Percentiles rank a stretch among this genome's conserved stretches.
Evolutionary conservation across 2,888 invertebrate genomes (phyloP).

Genomic region (Mycalesis mineus): DNA sequence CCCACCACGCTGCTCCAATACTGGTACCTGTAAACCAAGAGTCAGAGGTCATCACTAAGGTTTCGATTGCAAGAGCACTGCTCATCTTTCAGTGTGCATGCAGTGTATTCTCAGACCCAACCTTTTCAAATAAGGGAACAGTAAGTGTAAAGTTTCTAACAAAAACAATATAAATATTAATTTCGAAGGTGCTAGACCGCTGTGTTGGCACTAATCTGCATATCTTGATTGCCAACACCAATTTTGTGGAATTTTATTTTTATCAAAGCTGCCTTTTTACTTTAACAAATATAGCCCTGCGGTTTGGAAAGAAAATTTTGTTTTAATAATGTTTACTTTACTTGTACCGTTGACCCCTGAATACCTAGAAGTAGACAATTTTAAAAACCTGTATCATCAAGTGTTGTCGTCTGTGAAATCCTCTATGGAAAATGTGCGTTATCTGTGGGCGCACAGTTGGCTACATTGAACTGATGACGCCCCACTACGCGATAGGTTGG

Average conservation of each 20-base stretch:
- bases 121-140: background rate
- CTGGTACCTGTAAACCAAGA: too few relatives aligned
- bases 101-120: too few relatives aligned
- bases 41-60: too few relatives aligned
- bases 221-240: conserved; percentile 32
- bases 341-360: background rate
- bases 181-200: background rate
- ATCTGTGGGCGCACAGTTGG: too few relatives aligned
- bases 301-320: conserved; percentile 1
- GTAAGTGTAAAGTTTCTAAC: background rate
- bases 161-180: background rate
- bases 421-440: too few relatives aligned
- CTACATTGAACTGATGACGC: too few relatives aligned
- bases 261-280: conserved; percentile 32
- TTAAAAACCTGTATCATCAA: background rate
- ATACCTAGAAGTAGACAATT: background rate
- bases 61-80: too few relatives aligned
- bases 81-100: too few relatives aligned
- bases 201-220: conserved; percentile 11
- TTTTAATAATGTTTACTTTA: background rate
- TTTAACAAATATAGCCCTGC: conserved; percentile 16
- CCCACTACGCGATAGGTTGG: too few relatives aligned
- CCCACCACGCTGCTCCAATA: too few relatives aligned
- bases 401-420: too few relatives aligned
- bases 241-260: conserved; percentile 39